Base-by-base conservation (phyloP, 1,140 invertebrate genomes). In the Dreissena rostriformis region DNA sequence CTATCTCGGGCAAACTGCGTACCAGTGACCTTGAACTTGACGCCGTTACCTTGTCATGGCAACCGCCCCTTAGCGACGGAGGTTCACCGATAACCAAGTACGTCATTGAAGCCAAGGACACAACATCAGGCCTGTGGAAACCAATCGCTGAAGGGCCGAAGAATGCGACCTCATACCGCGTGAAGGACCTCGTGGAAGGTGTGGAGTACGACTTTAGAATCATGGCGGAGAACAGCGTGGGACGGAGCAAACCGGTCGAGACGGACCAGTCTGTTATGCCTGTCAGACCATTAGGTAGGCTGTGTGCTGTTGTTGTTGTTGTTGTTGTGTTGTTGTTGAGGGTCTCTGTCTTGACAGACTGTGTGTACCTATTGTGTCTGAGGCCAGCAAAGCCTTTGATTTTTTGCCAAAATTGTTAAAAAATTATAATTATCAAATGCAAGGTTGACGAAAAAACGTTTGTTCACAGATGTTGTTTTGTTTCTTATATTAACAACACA, bases 141-240 rank as follows among this genome's bases (percentile, higher is more conserved):
- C 98, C 97, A 91, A 97, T 97, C 14, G 89, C 89, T 29, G 88
- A 89, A 19, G 86, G 88, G 52, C 85, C 88, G 22, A 82, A 86
- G 29, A 87, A 6, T 72, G 74, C 66, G 61, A n/a, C 87, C 84
- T 0, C 71, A 5, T 89, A 88, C 84, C 88, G 84, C 2, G 85
- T 93, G n/a, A 85, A 86, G 79, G 91, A 91, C 72, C 86, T 94
- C 61, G 85, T 89, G 51, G 92, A 93, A 79, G 90, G 91, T 39
- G 96, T 98, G 91, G 98, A 99, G 93, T 99, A 99, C 91, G 95
- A 98, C 88, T 99, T 99, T 95, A 95, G 98, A 86, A 96, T 99
- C 4, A 97, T 97, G 95, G 98, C 98, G 17, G 97, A 97, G 26
- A 99, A 99, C 94, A 98, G 98, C 53, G 98, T 99, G 90, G 99